These are phyloP conservation scores for Thinocorus orbignyianus DNA, from an alignment of 2,113 vertebrate species.

Conservation along the genomic window DNA sequence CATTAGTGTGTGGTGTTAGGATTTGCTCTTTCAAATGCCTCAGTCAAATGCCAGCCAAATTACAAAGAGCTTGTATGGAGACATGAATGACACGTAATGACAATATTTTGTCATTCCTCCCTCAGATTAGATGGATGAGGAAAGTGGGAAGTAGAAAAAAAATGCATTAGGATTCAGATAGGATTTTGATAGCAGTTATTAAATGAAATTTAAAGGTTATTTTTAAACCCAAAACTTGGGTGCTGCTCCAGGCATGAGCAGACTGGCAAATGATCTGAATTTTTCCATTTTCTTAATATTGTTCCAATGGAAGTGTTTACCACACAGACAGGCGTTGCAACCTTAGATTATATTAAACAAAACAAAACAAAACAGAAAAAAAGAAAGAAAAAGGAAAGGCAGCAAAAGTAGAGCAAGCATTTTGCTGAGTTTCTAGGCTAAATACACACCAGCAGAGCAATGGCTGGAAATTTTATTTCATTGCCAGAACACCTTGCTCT, in stretches of 20 bases:
- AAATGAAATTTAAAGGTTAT: conserved; percentile 49
- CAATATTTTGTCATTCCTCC: conserved; percentile 50
- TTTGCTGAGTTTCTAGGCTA: not conserved
- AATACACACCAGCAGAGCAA: not conserved
- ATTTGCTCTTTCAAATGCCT: conserved; percentile 37
- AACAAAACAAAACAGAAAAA: conserved; percentile 44
- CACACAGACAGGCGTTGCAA: not conserved
- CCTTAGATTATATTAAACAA: not conserved
- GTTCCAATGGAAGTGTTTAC: conserved; percentile 8
- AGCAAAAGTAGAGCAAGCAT: not conserved
- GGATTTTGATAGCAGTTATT: conserved; percentile 56
- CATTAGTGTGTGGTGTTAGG: not conserved
- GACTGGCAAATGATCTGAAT: not conserved
- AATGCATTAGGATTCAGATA: conserved; percentile 36
- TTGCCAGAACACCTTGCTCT: not conserved
- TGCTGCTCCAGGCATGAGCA: conserved; percentile 19
- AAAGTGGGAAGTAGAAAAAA: not conserved
- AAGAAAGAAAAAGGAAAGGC: not conserved
- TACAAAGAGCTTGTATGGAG: not conserved
- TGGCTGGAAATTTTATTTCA: not conserved
- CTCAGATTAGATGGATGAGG: not conserved
- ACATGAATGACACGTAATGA: conserved; percentile 47
- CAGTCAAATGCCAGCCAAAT: conserved; percentile 50
- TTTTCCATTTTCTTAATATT: conserved; percentile 34
- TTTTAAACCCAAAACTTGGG: conserved; percentile 30